Evolutionary conservation across 2,113 vertebrate genomes (phyloP).

Genomic region (Ageneiosus marmoratus): DNA sequence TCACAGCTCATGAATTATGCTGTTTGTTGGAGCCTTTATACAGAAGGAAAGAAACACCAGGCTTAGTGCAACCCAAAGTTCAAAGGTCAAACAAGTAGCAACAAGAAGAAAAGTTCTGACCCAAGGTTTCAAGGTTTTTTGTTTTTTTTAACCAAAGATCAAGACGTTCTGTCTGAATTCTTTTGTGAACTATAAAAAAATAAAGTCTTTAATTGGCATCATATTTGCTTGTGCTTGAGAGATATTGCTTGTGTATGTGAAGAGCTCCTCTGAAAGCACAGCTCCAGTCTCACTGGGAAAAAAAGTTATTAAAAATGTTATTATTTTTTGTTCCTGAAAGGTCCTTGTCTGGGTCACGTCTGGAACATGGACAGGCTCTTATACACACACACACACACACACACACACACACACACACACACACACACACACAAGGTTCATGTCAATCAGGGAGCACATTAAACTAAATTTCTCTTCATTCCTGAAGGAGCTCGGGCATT

Average conservation of each 20-base stretch:
- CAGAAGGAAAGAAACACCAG: neutral
- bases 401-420: neutral
- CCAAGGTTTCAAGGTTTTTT: neutral
- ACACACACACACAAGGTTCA: no score
- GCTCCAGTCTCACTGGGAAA: neutral
- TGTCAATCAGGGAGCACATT: neutral
- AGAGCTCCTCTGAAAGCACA: neutral
- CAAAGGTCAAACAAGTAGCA: conserved; percentile 57
- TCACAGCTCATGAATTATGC: conserved; percentile 67
- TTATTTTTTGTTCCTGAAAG: neutral
- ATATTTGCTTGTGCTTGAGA: neutral
- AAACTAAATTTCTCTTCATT: neutral
- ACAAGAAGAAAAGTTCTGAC: conserved; percentile 6
- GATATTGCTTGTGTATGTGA: neutral
- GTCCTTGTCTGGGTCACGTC: neutral
- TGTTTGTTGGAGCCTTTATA: conserved; percentile 59
- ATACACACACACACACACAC: neutral
- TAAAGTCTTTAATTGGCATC: neutral
- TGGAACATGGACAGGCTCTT: neutral
- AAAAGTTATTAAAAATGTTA: neutral
- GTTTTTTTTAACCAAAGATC: neutral
- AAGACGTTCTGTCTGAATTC: neutral
- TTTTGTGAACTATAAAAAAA: neutral
- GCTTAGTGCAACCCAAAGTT: conserved; percentile 48
- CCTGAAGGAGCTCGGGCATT: neutral